Conservation (phyloP, 2,797 vertebrate species). For the Artibeus lituratus region DNA sequence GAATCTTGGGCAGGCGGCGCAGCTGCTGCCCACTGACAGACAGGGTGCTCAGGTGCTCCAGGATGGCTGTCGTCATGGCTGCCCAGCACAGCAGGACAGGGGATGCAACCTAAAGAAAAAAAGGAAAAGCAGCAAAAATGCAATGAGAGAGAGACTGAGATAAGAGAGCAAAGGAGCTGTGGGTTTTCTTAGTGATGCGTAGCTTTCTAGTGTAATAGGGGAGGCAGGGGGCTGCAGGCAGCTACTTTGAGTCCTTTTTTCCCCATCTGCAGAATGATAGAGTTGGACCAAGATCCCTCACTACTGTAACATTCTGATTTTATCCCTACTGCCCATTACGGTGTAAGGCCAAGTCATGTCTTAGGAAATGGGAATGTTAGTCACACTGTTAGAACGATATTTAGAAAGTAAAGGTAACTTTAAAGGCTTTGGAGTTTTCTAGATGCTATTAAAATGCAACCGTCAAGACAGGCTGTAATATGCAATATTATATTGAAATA, state of each 20-base stretch:
- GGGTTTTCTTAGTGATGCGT: background rate
- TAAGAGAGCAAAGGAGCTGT: rapidly evolving
- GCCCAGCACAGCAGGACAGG: background rate
- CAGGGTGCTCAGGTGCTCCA: slow-evolving; percentile 87
- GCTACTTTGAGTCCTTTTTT: background rate
- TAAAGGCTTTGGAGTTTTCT: background rate
- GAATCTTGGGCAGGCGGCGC: slow-evolving; percentile 84
- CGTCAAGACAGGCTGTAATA: background rate
- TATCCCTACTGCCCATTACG: too few species aligned
- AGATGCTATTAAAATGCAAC: background rate
- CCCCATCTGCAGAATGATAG: background rate
- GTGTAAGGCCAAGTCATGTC: background rate
- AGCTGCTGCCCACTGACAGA: slow-evolving; percentile 88
- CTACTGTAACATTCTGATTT: background rate
- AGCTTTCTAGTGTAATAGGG: background rate
- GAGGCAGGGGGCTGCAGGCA: background rate
- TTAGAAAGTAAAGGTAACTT: background rate
- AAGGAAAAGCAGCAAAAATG: background rate
- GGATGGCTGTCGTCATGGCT: slow-evolving; percentile 81
- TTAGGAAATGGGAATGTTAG: background rate
- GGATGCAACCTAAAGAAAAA: background rate
- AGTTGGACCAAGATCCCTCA: background rate
- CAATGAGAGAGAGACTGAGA: background rate
- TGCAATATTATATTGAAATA: background rate
- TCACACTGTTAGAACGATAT: background rate